These are phyloP conservation scores for Anomalospiza imberbis DNA, from an alignment of 2,797 vertebrate genomes.

Conservation along the genomic window DNA sequence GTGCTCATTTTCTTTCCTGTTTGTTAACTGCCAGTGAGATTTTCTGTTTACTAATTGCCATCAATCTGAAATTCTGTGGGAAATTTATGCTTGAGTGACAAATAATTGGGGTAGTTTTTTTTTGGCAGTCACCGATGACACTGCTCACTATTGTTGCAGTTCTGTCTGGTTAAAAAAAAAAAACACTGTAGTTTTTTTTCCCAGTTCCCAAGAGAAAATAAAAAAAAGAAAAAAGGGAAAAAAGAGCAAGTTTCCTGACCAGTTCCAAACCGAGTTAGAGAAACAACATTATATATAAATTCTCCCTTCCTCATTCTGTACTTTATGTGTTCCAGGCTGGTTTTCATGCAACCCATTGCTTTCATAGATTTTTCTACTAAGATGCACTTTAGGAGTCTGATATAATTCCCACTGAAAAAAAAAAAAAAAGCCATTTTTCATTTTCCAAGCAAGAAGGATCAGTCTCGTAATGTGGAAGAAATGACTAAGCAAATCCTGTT, in stretches of 20 bases:
- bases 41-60: constrained; percentile 10
- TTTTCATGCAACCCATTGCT: not conserved
- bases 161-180: not conserved
- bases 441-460: not conserved
- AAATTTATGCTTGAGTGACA: constrained; percentile 23
- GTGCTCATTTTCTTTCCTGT: not conserved
- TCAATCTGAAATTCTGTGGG: not conserved
- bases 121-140: not conserved
- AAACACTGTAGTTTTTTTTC: not conserved
- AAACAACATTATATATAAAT: not conserved
- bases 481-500: constrained; percentile 1
- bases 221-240: too few species aligned
- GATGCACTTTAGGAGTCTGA: not conserved
- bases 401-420: not conserved
- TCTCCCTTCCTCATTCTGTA: not conserved
- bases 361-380: not conserved
- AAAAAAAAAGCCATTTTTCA: not conserved
- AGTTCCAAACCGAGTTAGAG: not conserved
- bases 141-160: not conserved
- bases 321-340: not conserved
- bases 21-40: not conserved
- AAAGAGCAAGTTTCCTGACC: not conserved
- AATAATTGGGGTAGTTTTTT: not conserved
- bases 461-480: not conserved
- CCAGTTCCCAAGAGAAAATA: not conserved